phyloP scores from a whole-genome alignment of 2,888 invertebrate species.

The Liopterus haemorrhoidalis region DNA sequence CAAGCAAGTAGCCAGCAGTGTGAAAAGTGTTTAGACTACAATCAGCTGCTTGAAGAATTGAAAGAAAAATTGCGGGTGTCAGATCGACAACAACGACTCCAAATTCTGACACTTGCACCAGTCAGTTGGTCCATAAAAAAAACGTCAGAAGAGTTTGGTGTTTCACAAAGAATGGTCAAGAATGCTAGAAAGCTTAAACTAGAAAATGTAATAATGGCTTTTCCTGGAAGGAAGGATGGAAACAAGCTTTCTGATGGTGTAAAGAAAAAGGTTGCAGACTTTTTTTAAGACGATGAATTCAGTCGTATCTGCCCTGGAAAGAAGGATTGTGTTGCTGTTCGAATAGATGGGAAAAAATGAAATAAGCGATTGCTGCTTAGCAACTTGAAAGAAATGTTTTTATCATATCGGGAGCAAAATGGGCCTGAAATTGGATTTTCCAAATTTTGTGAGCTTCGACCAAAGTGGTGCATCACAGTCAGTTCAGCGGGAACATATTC shows the following conservation, averaged over 20 bases:
- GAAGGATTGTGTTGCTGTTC: slow-evolving; percentile 22
- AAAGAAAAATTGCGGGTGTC: no score
- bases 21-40: no score
- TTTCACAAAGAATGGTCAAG: background rate
- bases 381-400: slow-evolving; percentile 19
- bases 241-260: background rate
- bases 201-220: background rate
- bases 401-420: slow-evolving; percentile 15
- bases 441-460: slow-evolving; percentile 20
- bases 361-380: slow-evolving; percentile 20
- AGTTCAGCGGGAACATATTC: slow-evolving; percentile 21
- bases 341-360: slow-evolving; percentile 15
- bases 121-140: background rate
- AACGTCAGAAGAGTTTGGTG: background rate
- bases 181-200: slow-evolving; percentile 1
- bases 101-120: no score
- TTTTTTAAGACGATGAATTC: slow-evolving; percentile 19
- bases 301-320: slow-evolving; percentile 22
- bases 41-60: no score
- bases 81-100: no score
- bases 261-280: slow-evolving; percentile 4
- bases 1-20: no score
- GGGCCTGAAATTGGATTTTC: slow-evolving; percentile 14
- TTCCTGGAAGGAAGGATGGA: background rate
- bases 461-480: slow-evolving; percentile 22